These are phyloP conservation scores for Lates calcarifer DNA, from an alignment of 2,113 vertebrate genomes.

Conservation along the genomic window DNA sequence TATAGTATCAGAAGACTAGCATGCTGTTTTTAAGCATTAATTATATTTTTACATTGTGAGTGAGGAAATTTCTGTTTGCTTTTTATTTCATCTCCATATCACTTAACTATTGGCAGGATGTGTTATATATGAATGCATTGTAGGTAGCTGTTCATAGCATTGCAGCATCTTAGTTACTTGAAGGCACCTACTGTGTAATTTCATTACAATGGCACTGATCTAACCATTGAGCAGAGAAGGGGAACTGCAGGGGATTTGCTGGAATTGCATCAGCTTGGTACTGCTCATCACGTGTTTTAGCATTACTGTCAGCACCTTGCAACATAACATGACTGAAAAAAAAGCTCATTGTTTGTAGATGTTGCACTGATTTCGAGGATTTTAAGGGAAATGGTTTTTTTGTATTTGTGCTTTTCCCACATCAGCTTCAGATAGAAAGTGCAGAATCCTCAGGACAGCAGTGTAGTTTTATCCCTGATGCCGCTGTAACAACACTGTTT, in stretches of 20 bases:
- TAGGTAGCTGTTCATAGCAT: background rate
- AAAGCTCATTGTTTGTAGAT: constrained; percentile 53
- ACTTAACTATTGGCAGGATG: background rate
- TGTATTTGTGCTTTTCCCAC: constrained; percentile 65
- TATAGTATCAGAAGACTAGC: background rate
- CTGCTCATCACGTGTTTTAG: constrained; percentile 80
- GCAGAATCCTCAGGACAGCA: background rate
- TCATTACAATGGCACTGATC: constrained; percentile 16
- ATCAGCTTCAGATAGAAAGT: constrained; percentile 52
- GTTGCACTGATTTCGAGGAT: constrained; percentile 73
- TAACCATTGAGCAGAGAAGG: constrained; percentile 67
- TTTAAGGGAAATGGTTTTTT: constrained; percentile 65
- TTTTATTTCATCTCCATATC: background rate
- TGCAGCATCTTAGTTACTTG: constrained; percentile 10
- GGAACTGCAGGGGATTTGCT: constrained; percentile 85
- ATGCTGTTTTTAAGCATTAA: background rate
- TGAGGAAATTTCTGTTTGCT: background rate
- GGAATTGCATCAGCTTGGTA: constrained; percentile 82
- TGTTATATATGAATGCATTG: background rate
- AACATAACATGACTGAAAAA: constrained; percentile 73
- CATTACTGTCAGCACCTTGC: constrained; percentile 81
- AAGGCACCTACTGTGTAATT: constrained; percentile 3
- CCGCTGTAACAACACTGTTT: background rate
- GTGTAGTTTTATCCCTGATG: background rate
- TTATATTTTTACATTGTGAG: background rate